phyloP scores from a whole-genome alignment of 2,113 vertebrate genomes.

The Leptobrachium leishanense region DNA sequence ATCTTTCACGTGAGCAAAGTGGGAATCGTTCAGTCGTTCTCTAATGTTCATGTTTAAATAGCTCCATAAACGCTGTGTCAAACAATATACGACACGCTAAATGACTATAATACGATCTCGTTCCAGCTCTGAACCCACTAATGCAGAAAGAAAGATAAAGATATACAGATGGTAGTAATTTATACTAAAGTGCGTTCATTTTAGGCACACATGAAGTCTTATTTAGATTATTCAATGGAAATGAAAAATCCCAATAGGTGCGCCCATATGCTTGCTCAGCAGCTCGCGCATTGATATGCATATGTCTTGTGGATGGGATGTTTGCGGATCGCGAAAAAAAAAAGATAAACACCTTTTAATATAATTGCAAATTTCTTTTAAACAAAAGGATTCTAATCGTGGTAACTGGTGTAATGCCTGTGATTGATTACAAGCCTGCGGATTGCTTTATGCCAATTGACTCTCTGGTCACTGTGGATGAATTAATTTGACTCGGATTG shows the following conservation, averaged over 20 bases:
- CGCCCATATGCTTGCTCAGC: constrained; percentile 31
- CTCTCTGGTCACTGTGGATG: no score
- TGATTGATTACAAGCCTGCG: constrained; percentile 2
- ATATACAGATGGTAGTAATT: constrained; percentile 37
- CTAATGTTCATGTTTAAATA: constrained; percentile 35
- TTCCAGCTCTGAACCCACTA: constrained; percentile 29
- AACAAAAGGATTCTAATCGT: background rate
- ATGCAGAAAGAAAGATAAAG: constrained; percentile 6
- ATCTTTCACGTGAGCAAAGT: constrained; percentile 12
- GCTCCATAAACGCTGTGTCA: background rate
- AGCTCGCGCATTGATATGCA: constrained; percentile 17
- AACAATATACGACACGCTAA: constrained; percentile 17
- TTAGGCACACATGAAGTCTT: constrained; percentile 34
- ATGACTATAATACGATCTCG: constrained; percentile 22
- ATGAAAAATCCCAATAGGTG: constrained; percentile 34
- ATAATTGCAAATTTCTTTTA: constrained; percentile 13
- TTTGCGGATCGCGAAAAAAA: constrained; percentile 5
- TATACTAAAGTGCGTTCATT: constrained; percentile 39
- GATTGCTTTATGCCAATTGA: no score
- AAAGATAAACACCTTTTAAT: constrained; percentile 24
- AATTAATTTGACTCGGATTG: no score
- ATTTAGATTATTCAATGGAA: constrained; percentile 37
- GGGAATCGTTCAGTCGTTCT: constrained; percentile 20
- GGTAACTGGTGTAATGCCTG: background rate
- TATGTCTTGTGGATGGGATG: background rate